Percentiles rank a stretch among this genome's conserved stretches.
These are phyloP conservation scores for Lamellibrachia luymesi DNA, from an alignment of 1,140 invertebrate genomes.

Conservation along the genomic window DNA sequence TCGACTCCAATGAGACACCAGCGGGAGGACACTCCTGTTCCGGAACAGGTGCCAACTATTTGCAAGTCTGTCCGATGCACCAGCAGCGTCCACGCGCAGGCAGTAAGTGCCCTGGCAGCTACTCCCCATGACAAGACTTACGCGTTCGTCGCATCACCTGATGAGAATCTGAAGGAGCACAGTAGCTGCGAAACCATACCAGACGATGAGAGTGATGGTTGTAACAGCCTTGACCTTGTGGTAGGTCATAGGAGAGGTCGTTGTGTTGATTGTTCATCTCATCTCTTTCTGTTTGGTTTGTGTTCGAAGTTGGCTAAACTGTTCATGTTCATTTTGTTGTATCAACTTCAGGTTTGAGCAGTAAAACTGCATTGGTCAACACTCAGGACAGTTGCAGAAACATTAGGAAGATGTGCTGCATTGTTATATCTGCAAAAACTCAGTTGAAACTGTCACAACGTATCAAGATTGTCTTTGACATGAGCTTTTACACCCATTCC, in stretches of 20 bases:
- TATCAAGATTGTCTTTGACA: background rate
- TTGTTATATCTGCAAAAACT: background rate
- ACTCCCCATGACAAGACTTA: background rate
- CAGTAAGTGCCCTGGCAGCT: background rate
- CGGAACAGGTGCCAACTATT: background rate
- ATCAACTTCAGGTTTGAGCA: background rate
- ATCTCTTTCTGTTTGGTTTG: background rate
- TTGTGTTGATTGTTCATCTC: background rate
- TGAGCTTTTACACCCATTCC: background rate
- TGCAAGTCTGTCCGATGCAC: background rate
- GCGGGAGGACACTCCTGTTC: background rate
- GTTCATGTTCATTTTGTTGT: background rate
- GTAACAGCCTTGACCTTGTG: background rate
- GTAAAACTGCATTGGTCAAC: background rate
- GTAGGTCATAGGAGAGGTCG: background rate
- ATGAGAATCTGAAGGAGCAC: background rate
- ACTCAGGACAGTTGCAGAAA: background rate
- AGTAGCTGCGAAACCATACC: background rate
- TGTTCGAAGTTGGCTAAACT: background rate
- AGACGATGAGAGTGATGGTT: background rate
- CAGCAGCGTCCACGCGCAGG: background rate
- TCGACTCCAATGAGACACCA: background rate
- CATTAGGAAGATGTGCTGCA: background rate
- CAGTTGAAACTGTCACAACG: background rate
- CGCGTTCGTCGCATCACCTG: background rate